Evolutionary conservation across 2,888 invertebrate species (phyloP), one percentile per base, ranked within the genome.

Genomic region (Apamea anceps): DNA sequence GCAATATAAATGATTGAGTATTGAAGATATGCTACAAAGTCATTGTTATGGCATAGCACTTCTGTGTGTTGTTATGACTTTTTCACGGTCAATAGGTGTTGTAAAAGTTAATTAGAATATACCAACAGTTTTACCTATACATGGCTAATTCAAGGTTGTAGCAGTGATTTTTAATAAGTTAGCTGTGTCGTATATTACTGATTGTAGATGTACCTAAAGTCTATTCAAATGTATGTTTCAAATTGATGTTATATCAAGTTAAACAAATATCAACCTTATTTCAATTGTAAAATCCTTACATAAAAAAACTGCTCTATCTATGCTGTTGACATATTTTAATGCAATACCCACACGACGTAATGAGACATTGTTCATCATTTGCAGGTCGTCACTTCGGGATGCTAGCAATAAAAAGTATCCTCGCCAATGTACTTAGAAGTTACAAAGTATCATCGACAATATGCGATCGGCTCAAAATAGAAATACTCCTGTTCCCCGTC

Each of bases 371-470:
- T 57, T 65, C 80, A 81, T 80, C 79, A 77, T 81, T 89, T 75
- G 5, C 93, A 96, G 96, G 96, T 80, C 95, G 95, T 48, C 94
- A 95, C 84, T 96, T 94, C 78, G 96, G 94, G 21, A 95, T 95
- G 94, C 83, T 95, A 65, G 94, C 92, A 37, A 95, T 95, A 94
- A 96, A 96, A 86, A 95, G 93, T 81, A 92, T 96, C 32, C 89
- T 96, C 1, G 91, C 95, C 0, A 93, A 85, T 65, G 87, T 96
- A 13, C 74, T 96, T n/a, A 89, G 95, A 79, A 91, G 83, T 32
- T 96, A 93, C 85, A 93, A 92, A 91, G 88, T 96, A 28, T 87
- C 84, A 12, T 93, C 95, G 28, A 89, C 85, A 60, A 80, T 81
- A 4, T 92, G 92, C 77, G 92, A 93, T 51, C 90, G 93, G 5